Conservation (phyloP, 37 sponge, comb jelly and placozoan species). For the Oopsacas minuta region DNA sequence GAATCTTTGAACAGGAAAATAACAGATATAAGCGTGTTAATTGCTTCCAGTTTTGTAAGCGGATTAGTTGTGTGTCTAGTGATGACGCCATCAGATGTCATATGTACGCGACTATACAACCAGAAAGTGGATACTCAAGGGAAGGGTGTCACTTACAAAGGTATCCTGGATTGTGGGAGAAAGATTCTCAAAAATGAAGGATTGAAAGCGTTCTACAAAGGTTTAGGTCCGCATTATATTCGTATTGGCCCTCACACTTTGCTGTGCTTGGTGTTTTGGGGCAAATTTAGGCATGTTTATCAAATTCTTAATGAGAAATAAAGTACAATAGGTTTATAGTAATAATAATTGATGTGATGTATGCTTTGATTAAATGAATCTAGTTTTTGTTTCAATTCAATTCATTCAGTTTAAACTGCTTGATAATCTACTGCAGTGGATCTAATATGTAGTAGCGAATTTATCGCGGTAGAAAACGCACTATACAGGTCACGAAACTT, state of each 20-base stretch:
- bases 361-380: too few species aligned
- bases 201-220: background rate
- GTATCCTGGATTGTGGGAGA: background rate
- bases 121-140: background rate
- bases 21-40: background rate
- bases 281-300: slow-evolving; percentile 4
- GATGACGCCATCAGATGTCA: slow-evolving; percentile 1
- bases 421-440: too few species aligned
- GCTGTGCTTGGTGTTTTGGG: background rate
- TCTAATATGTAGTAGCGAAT: too few species aligned
- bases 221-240: background rate
- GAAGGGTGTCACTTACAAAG: background rate
- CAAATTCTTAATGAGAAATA: background rate
- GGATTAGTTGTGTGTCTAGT: background rate
- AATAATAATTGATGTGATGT: too few species aligned
- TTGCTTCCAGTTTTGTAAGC: background rate
- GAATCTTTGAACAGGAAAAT: background rate
- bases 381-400: too few species aligned
- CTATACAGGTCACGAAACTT: too few species aligned
- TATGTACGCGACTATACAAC: slow-evolving; percentile 7
- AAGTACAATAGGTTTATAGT: background rate
- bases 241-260: background rate
- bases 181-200: background rate
- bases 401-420: too few species aligned
- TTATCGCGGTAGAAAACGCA: too few species aligned